Percentiles rank a stretch among this genome's conserved stretches.
Conservation (phyloP, 2,113 vertebrate species). For the Camarhynchus parvulus region DNA sequence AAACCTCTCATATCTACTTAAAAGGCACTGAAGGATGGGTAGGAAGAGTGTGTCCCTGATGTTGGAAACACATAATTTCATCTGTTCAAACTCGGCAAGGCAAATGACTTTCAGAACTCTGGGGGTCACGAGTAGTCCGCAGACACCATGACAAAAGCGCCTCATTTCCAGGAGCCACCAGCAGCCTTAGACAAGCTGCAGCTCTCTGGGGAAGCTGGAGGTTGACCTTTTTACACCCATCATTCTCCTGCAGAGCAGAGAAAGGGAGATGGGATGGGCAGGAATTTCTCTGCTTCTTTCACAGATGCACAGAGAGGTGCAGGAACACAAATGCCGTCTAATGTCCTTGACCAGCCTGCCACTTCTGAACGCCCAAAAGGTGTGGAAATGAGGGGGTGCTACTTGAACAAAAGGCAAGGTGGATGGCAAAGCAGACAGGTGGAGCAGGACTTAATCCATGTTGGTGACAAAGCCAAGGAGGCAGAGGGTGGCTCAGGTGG, state of each 20-base stretch:
- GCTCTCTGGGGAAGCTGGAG: background rate
- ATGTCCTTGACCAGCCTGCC: background rate
- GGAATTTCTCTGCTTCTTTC: background rate
- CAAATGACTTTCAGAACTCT: background rate
- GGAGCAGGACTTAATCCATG: background rate
- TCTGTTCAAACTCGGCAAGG: background rate
- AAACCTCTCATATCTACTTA: background rate
- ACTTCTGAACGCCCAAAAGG: background rate
- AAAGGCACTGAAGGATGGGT: background rate
- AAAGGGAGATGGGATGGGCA: background rate
- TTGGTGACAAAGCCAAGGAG: background rate
- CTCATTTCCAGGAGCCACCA: background rate
- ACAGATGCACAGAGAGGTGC: background rate
- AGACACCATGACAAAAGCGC: background rate
- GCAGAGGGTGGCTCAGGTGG: background rate
- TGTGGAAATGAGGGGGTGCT: accelerated
- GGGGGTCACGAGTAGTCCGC: background rate
- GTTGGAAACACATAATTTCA: background rate
- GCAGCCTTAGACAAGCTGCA: background rate
- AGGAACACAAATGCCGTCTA: background rate
- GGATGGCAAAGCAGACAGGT: background rate
- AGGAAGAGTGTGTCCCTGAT: background rate
- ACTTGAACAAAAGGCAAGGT: background rate
- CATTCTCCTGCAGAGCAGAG: background rate
- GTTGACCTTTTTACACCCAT: background rate